These are phyloP conservation scores for Acanthosepion pharaonis DNA, from an alignment of 2,888 invertebrate species.

Conservation along the genomic window DNA sequence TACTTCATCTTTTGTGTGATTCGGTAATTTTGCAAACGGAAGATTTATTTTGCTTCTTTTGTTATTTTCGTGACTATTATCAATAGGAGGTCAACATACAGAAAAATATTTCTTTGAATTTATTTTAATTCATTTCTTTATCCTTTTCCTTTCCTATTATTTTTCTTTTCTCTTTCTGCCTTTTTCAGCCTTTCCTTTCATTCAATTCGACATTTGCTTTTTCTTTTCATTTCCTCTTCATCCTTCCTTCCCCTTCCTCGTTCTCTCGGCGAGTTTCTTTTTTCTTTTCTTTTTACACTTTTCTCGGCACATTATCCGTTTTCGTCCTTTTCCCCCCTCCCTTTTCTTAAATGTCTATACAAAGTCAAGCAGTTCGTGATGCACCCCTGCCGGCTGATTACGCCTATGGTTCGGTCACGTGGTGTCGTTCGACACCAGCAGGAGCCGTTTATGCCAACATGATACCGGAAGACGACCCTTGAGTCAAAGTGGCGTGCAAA, in stretches of 20 bases:
- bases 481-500: conserved; percentile 33
- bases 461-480: conserved; percentile 33
- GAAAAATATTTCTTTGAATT: too few relatives aligned
- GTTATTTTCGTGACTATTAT: too few relatives aligned
- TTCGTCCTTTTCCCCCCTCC: background rate
- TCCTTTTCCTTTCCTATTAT: background rate
- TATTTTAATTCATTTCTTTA: too few relatives aligned
- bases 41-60: too few relatives aligned
- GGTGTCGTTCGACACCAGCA: conserved; percentile 8
- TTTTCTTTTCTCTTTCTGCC: background rate
- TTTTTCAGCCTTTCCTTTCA: background rate
- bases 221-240: background rate
- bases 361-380: conserved; percentile 33
- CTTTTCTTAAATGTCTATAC: background rate
- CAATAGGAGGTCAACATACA: too few relatives aligned
- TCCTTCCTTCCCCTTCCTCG: background rate
- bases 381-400: background rate
- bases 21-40: too few relatives aligned
- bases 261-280: background rate
- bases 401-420: background rate
- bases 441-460: background rate
- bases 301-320: background rate
- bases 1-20: too few relatives aligned
- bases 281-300: too few relatives aligned
- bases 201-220: background rate